These are phyloP conservation scores for Bombus waltoni DNA, from an alignment of 1,140 invertebrate species.

Conservation along the genomic window DNA sequence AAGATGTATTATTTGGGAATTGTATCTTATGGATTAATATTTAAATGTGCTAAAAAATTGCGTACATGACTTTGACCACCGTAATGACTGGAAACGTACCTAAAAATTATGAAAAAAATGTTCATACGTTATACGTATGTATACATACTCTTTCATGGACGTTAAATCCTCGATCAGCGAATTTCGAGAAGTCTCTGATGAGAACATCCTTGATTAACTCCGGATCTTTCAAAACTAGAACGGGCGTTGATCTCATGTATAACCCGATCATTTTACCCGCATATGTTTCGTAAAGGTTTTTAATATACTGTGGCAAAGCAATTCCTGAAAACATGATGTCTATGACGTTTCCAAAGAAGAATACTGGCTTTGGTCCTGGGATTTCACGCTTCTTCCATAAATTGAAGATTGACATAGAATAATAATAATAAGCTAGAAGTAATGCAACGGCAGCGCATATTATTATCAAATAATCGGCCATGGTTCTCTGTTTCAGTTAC, in stretches of 20 bases:
- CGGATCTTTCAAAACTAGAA: conserved; percentile 78
- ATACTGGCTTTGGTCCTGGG: background rate
- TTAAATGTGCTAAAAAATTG: too few species aligned
- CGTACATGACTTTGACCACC: too few species aligned
- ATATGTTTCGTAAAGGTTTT: conserved; percentile 65
- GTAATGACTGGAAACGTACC: background rate
- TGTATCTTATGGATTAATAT: too few species aligned
- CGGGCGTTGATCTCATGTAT: conserved; percentile 69
- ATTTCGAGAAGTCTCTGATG: conserved; percentile 82
- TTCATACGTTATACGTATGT: too few species aligned
- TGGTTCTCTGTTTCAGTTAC: too few species aligned
- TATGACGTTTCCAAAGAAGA: background rate
- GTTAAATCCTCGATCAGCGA: conserved; percentile 75
- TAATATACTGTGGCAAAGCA: conserved; percentile 29
- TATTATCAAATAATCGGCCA: too few species aligned
- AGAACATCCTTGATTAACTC: conserved; percentile 80
- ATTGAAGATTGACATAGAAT: background rate
- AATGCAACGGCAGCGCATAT: background rate
- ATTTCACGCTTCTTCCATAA: background rate
- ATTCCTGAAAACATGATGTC: conserved; percentile 51
- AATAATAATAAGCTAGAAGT: background rate
- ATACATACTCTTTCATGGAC: background rate
- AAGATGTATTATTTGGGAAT: too few species aligned
- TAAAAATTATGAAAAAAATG: too few species aligned
- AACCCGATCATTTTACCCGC: conserved; percentile 77